A percentile compares a stretch with the other conserved stretches of the same genome.
These are phyloP conservation scores for Miichthys miiuy DNA, from an alignment of 2,797 vertebrate species.

Conservation along the genomic window DNA sequence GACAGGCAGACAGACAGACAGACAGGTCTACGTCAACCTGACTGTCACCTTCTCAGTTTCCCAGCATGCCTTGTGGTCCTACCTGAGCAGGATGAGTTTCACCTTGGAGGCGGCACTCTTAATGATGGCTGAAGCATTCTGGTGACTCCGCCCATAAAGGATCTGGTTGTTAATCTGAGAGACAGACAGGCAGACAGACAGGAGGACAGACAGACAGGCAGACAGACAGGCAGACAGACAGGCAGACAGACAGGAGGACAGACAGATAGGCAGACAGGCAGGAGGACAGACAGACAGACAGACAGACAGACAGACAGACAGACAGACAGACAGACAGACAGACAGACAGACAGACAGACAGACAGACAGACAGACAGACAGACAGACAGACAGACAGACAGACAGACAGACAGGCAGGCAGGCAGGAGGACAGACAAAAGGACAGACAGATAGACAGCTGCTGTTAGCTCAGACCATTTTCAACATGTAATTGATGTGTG, in stretches of 20 bases:
- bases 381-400: not conserved
- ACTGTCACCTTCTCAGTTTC: not conserved
- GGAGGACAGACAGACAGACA: not conserved
- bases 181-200: not conserved
- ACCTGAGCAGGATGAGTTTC: constrained; percentile 96
- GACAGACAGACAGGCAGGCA: no score
- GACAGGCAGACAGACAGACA: no score
- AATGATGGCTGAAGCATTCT: constrained; percentile 97
- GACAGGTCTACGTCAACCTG: no score
- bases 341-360: not conserved
- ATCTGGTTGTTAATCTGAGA: constrained; percentile 93
- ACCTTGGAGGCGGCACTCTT: constrained; percentile 92
- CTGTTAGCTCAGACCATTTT: no score
- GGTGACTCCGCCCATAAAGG: constrained; percentile 96
- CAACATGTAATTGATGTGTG: no score
- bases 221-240: no score
- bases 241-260: no score
- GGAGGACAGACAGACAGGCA: not conserved
- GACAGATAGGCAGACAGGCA: no score
- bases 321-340: no score
- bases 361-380: not conserved
- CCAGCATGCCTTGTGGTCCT: constrained; percentile 68
- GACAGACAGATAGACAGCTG: no score
- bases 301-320: not conserved
- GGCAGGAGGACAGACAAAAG: no score